Evolutionary conservation across 1,140 invertebrate genomes (phyloP).

Genomic region (Belonocnema kinseyi): DNA sequence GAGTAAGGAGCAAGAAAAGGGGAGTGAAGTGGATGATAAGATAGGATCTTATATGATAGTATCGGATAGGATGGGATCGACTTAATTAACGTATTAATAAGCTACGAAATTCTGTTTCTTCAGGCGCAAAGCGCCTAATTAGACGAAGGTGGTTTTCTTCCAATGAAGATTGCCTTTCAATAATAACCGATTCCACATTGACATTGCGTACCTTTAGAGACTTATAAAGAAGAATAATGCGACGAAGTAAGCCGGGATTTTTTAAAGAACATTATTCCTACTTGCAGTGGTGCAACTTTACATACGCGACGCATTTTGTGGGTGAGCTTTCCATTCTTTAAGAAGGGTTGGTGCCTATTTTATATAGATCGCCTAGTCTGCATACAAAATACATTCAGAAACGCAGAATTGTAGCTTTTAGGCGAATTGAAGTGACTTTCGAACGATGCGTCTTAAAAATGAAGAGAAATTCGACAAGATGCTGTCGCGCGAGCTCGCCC

Average conservation of each 20-base stretch:
- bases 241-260: not conserved
- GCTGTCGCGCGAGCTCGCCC: constrained; percentile 35
- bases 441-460: constrained; percentile 36
- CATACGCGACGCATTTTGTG: constrained; percentile 19
- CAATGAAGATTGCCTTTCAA: too few relatives aligned
- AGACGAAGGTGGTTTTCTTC: too few relatives aligned
- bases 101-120: too few relatives aligned
- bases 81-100: too few relatives aligned
- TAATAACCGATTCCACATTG: too few relatives aligned
- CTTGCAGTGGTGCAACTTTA: constrained; percentile 6
- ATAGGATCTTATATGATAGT: too few relatives aligned
- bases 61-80: too few relatives aligned
- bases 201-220: not conserved
- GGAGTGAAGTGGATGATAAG: too few relatives aligned
- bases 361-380: constrained; percentile 26
- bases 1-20: too few relatives aligned
- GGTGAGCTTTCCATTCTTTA: constrained; percentile 17
- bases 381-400: constrained; percentile 10
- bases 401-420: constrained; percentile 47
- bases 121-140: too few relatives aligned
- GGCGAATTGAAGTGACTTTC: constrained; percentile 47
- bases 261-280: constrained; percentile 20
- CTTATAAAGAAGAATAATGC: not conserved
- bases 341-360: constrained; percentile 12
- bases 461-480: constrained; percentile 42